Conservation (phyloP, 2,113 vertebrate genomes). For the Corythaeola cristata region DNA sequence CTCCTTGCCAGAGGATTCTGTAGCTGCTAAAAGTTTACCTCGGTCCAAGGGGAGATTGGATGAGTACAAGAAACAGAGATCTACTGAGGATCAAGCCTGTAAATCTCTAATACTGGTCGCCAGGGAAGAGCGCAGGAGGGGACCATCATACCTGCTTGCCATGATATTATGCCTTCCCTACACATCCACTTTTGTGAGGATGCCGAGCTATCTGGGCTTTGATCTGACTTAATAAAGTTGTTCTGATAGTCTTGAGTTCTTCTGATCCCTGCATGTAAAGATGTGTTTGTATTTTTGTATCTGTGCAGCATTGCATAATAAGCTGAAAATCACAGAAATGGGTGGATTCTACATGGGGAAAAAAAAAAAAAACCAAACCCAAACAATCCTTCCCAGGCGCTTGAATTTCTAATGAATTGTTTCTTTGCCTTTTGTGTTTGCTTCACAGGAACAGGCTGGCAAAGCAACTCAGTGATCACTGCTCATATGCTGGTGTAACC, state of each 20-base stretch:
- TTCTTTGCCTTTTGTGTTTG: not conserved
- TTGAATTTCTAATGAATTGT: not conserved
- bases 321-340: not conserved
- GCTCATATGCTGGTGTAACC: not conserved
- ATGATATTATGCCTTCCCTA: not conserved
- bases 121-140: not conserved
- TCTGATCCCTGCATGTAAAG: not conserved
- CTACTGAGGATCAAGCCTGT: not conserved
- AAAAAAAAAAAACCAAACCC: not conserved
- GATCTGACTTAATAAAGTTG: constrained; percentile 33
- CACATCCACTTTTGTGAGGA: not conserved
- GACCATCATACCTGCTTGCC: not conserved
- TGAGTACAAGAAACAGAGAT: not conserved
- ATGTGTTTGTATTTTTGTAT: constrained; percentile 8
- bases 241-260: constrained; percentile 2
- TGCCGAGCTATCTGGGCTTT: constrained; percentile 1
- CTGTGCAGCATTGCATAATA: not conserved
- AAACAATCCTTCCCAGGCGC: not conserved
- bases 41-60: not conserved
- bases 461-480: not conserved
- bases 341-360: not conserved
- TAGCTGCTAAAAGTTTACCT: not conserved
- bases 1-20: not conserved
- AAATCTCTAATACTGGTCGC: not conserved
- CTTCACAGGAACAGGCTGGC: not conserved